A percentile compares a stretch with the other conserved stretches of the same genome.
Conservation (phyloP, 2,888 invertebrate genomes). For the Archips xylosteana region DNA sequence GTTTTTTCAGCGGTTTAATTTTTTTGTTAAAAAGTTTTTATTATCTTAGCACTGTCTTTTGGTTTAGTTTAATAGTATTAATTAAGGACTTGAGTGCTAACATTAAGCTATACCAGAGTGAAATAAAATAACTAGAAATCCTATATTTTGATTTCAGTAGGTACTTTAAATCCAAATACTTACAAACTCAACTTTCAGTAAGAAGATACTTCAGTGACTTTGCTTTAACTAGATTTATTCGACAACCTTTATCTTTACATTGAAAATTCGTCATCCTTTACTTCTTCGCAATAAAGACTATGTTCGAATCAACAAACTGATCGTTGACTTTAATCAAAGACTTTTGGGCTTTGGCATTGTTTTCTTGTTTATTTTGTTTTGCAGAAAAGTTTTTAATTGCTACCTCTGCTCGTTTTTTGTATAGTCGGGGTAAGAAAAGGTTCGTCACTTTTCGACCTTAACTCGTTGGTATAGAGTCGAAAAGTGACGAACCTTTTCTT, state of each 20-base stretch:
- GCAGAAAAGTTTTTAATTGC: slow-evolving; percentile 73
- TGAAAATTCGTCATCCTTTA: slow-evolving; percentile 49
- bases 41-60: no score
- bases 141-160: neutral
- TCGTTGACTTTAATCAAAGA: slow-evolving; percentile 68
- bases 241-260: slow-evolving; percentile 43
- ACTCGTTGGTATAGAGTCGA: no score
- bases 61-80: neutral
- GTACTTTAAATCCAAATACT: neutral
- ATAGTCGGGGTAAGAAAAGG: no score
- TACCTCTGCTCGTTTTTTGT: slow-evolving; percentile 59
- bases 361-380: slow-evolving; percentile 64
- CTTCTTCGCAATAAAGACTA: slow-evolving; percentile 54
- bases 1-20: no score
- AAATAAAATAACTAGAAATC: neutral
- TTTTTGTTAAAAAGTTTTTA: no score
- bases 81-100: neutral
- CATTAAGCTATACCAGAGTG: neutral
- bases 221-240: slow-evolving; percentile 59
- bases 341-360: slow-evolving; percentile 64
- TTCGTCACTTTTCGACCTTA: no score
- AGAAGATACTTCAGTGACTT: slow-evolving; percentile 50
- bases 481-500: no score
- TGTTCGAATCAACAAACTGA: slow-evolving; percentile 57
- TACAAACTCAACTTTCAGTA: slow-evolving; percentile 17